phyloP scores from a whole-genome alignment of 2,797 vertebrate genomes.

The Cheirogaleus major region DNA sequence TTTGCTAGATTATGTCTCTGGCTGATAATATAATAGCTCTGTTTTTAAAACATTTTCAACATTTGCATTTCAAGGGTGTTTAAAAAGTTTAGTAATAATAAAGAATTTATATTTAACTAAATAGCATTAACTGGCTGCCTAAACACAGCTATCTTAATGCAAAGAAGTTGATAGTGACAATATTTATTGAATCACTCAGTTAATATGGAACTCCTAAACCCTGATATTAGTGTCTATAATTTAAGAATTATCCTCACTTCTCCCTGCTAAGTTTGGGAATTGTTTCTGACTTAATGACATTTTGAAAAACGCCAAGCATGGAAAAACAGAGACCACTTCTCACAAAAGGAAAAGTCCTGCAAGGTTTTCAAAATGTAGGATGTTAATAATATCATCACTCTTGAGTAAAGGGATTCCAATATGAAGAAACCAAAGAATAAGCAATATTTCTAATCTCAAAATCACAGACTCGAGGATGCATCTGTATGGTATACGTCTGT shows the following conservation, averaged over 20 bases:
- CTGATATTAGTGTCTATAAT: constrained; percentile 20
- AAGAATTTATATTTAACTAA: constrained; percentile 16
- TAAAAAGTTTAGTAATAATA: neutral
- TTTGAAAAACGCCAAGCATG: constrained; percentile 82
- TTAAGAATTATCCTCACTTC: constrained; percentile 48
- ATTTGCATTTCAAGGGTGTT: constrained; percentile 19
- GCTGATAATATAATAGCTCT: neutral
- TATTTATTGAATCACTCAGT: constrained; percentile 26
- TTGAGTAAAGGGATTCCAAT: constrained; percentile 81
- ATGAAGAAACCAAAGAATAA: constrained; percentile 84
- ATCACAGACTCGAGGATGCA: neutral
- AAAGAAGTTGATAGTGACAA: constrained; percentile 2
- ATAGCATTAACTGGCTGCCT: constrained; percentile 51
- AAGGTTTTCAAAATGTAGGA: constrained; percentile 92
- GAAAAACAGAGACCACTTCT: constrained; percentile 85
- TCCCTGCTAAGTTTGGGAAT: constrained; percentile 75
- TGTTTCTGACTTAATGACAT: constrained; percentile 88
- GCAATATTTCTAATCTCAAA: constrained; percentile 58
- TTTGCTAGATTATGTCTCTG: neutral
- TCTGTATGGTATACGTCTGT: neutral
- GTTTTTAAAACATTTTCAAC: constrained; percentile 3
- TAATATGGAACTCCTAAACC: neutral
- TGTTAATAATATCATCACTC: constrained; percentile 85
- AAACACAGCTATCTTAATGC: constrained; percentile 53
- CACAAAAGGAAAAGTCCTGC: constrained; percentile 87